Evolutionary conservation across 2,888 invertebrate genomes (phyloP), one percentile per base, ranked within the genome.

Genomic region (Oxytorus armatus): DNA sequence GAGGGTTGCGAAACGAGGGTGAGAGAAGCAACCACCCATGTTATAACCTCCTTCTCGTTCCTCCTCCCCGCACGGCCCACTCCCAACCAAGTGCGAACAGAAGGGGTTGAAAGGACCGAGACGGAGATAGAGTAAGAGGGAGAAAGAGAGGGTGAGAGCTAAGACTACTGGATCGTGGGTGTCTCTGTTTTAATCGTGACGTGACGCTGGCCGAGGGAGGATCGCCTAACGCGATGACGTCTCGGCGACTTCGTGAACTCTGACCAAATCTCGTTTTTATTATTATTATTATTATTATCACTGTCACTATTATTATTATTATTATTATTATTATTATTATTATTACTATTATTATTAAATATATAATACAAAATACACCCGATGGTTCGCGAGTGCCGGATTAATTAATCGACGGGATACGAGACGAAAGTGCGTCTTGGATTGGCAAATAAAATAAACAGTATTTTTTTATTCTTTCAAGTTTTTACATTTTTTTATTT

Each of bases 151-250:
- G 66, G 73, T 59, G 57, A 68, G 78, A 80, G 77, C 79, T 76
- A 81, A 78, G 82, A 78, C 78, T 78, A 66, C 66, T 53, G 76
- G 72, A 73, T 65, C 73, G 78, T 68, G 63, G 78, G 81, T 81
- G 76, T 79, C 82, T 16, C 65, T 79, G 78, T 80, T 81, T 82
- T 78, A 82, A 82, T 81, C 82, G 82, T 77, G 73, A 80, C 80
- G 77, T 81, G 81, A 82, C 82, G 77, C 73, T 81, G 82, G 74
- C 59, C 75, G 80, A 76, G 78, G 76, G 76, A 69, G 80, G 65
- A 77, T 81, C 74, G 73, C 72, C 69, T 23, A 65, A 57, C 80
- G 80, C 77, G 73, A 81, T 81, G 80, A 81, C 65, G 73, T 69
- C 47, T 65, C 69, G 69, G 80, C 80, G 77, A 74, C 69, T 81